A percentile compares a stretch with the other conserved stretches of the same genome.
Evolutionary conservation across 2,113 vertebrate species (phyloP).

Genomic region (Antidorcas marsupialis): DNA sequence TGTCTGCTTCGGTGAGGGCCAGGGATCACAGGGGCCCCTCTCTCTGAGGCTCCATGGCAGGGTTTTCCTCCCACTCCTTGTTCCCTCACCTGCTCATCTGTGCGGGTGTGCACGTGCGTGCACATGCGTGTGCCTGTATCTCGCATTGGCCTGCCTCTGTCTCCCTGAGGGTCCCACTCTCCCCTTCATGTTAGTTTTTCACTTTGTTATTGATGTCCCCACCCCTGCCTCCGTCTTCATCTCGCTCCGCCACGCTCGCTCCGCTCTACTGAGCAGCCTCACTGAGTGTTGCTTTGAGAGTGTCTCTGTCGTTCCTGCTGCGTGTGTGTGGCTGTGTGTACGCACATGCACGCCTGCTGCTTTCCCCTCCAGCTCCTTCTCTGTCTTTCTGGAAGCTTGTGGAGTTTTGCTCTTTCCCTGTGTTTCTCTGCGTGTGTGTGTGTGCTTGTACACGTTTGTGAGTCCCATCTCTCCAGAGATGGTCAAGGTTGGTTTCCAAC

Average conservation of each 20-base stretch:
- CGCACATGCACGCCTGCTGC: rapidly evolving
- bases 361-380: neutral
- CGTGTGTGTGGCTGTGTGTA: neutral
- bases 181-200: neutral
- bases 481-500: neutral
- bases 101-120: rapidly evolving
- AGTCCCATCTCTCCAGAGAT: rapidly evolving
- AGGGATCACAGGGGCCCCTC: neutral
- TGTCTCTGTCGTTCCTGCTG: neutral
- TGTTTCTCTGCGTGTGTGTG: neutral
- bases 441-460: neutral
- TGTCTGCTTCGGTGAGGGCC: neutral
- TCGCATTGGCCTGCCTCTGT: neutral
- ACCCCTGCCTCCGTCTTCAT: neutral
- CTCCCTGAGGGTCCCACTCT: neutral
- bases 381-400: neutral
- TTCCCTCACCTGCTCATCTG: neutral
- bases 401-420: neutral
- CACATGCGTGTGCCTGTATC: rapidly evolving
- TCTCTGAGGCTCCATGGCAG: neutral
- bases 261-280: conserved; percentile 5
- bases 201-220: conserved; percentile 15
- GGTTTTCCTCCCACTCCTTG: neutral
- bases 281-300: conserved; percentile 45
- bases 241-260: neutral